Evolutionary conservation across 2,888 invertebrate species (phyloP), one percentile per base, ranked within the genome.

Genomic region (Diarsia mendica): DNA sequence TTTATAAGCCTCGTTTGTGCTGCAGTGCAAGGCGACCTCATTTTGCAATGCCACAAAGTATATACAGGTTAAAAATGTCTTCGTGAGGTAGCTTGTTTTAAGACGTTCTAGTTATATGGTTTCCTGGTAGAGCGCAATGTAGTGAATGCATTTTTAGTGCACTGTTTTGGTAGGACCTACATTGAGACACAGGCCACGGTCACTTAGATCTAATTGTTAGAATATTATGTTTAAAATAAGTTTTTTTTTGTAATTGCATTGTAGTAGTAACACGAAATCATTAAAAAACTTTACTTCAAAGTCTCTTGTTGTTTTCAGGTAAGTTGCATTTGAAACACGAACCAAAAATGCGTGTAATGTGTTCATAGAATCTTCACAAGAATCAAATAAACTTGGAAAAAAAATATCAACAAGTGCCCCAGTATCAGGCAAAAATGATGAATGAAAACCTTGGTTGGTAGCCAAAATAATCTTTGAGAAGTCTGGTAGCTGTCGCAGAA

Each of bases 91-190:
- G 53, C 28, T 28, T 28, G 28, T 28, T 28, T 28, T 28, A 28
- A 28, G 28, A 28, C 28, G 28, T 28, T 28, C 28, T 53, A 46
- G 53, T 33, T 70, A 3, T 53, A 28, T 72, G 33, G 18, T 71
- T 53, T 70, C 72, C 72, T 72, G 71, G 72, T 72, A n/a, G 11
- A 71, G 28, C 70, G 44, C 44, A 72, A 46, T n/a, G 71, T 9
- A 13, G n/a, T 28, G 44, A 71, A 71, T 72, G 72, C 53, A 71
- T 72, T 71, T 70, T 71, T 8, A 53, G 71, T 72, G 72, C 71
- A 72, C 44, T 71, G 51, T 44, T n/a, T 15, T n/a, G 28, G 51
- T 4, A 18, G 51, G 9, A 51, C 33, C 18, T 15, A 58, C 23
- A 55, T 28, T 28, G 15, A 28, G 28, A 28, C 28, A 28, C 28